phyloP scores from a whole-genome alignment of 2,113 vertebrate genomes.

The Nansenia antarctica region DNA sequence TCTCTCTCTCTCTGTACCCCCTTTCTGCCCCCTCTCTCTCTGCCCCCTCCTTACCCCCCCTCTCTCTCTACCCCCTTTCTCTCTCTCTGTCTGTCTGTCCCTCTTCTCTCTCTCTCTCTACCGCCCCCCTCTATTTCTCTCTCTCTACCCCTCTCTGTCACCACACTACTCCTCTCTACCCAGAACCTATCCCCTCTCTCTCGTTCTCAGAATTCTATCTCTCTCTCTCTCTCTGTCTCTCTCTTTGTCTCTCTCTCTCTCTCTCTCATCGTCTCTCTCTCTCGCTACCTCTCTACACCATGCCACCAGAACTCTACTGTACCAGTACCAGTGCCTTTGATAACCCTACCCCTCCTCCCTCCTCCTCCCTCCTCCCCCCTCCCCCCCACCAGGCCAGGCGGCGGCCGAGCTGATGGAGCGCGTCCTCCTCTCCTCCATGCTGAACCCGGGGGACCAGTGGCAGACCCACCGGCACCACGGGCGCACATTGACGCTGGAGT shows the following conservation, averaged over 20 bases:
- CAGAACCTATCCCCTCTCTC: not conserved
- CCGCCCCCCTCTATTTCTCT: not conserved
- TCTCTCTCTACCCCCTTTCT: not conserved
- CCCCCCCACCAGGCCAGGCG: conserved; percentile 63
- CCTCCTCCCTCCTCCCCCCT: not conserved
- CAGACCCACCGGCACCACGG: conserved; percentile 74
- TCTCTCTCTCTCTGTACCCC: not conserved
- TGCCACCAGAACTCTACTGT: no score
- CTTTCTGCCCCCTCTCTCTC: not conserved
- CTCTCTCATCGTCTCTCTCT: not conserved
- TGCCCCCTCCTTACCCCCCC: not conserved
- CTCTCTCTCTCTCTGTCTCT: not conserved
- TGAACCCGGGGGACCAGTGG: conserved; percentile 80
- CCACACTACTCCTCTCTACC: not conserved
- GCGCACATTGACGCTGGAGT: conserved; percentile 75
- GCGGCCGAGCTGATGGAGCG: conserved; percentile 78
- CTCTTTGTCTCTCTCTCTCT: not conserved
- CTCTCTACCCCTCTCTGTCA: not conserved
- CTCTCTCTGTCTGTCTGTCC: not conserved
- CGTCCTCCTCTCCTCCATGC: conserved; percentile 78
- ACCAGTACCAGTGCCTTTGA: no score
- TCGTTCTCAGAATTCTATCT: not conserved
- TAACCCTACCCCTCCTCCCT: no score
- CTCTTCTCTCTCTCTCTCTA: not conserved
- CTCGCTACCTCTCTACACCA: not conserved